Evolutionary conservation across 2,113 vertebrate genomes (phyloP).

Genomic region (Zeus faber): DNA sequence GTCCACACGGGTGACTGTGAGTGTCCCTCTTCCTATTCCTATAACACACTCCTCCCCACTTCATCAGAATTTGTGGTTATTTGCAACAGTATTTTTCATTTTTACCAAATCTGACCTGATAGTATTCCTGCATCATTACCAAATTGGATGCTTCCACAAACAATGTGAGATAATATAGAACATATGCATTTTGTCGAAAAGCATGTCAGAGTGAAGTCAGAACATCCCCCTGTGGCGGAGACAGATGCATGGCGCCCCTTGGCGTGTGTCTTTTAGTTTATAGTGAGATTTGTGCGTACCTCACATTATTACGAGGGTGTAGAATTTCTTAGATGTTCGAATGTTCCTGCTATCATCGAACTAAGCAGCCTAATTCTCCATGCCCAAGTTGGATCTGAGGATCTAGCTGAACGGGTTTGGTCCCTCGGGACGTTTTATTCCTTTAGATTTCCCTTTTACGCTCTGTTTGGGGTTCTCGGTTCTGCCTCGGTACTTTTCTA

Average conservation of each 20-base stretch:
- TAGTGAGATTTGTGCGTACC: not conserved
- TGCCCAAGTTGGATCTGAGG: constrained; percentile 7
- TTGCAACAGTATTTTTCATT: too few relatives aligned
- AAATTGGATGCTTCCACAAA: too few relatives aligned
- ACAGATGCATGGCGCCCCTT: not conserved
- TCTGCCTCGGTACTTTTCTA: constrained; percentile 24
- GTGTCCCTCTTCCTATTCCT: constrained; percentile 61
- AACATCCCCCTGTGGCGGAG: not conserved
- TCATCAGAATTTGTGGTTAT: too few relatives aligned
- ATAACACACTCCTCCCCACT: too few relatives aligned
- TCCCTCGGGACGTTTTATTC: constrained; percentile 18
- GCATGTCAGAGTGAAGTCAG: not conserved
- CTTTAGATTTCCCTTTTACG: not conserved
- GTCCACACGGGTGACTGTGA: constrained; percentile 91
- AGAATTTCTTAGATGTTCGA: constrained; percentile 23
- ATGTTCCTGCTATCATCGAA: constrained; percentile 21
- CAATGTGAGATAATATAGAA: too few relatives aligned
- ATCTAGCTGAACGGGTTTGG: constrained; percentile 8
- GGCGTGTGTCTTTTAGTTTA: constrained; percentile 2
- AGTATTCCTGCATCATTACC: too few relatives aligned
- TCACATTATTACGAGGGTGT: constrained; percentile 25
- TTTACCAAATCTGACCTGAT: too few relatives aligned
- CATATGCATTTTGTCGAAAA: not conserved
- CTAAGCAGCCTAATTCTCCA: constrained; percentile 20
- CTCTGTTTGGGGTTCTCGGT: too few relatives aligned